A percentile compares a stretch with the other conserved stretches of the same genome.
phyloP scores from a whole-genome alignment of 2,797 vertebrate species.

The Typhlichthys subterraneus region DNA sequence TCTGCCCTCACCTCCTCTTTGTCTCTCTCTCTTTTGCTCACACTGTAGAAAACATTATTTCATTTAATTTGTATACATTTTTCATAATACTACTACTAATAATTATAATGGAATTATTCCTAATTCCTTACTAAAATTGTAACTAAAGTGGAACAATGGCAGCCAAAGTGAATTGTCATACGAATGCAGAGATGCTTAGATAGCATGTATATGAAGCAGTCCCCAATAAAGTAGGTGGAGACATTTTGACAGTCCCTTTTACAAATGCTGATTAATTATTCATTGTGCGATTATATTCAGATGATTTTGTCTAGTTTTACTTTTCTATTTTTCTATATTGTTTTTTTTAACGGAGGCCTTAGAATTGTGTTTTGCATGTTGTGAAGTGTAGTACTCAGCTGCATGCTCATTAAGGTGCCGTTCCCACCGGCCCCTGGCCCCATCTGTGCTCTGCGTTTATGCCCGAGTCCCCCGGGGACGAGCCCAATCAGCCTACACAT shows the following conservation, averaged over 20 bases:
- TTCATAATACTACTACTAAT: background rate
- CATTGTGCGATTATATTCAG: constrained; percentile 73
- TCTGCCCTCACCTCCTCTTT: constrained; percentile 5
- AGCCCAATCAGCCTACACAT: constrained; percentile 77
- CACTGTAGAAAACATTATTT: constrained; percentile 17
- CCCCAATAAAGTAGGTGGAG: constrained; percentile 65
- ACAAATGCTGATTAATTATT: constrained; percentile 72
- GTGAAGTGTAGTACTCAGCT: constrained; percentile 79
- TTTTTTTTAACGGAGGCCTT: constrained; percentile 60
- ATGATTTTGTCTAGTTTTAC: constrained; percentile 73
- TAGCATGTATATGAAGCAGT: constrained; percentile 60
- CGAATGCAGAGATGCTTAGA: constrained; percentile 63
- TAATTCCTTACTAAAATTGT: constrained; percentile 72
- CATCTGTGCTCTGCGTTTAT: constrained; percentile 80
- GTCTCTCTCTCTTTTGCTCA: constrained; percentile 12
- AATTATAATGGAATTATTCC: background rate
- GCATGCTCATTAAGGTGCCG: constrained; percentile 81
- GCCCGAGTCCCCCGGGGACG: constrained; percentile 65
- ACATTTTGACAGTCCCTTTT: constrained; percentile 70
- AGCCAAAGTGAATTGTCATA: constrained; percentile 71
- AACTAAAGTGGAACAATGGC: constrained; percentile 83
- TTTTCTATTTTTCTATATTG: constrained; percentile 60
- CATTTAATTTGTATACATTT: background rate
- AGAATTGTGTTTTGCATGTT: constrained; percentile 79
- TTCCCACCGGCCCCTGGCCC: constrained; percentile 79